phyloP scores from a whole-genome alignment of 64 coral and sea anemone genomes.

The Trachythela sp. region DNA sequence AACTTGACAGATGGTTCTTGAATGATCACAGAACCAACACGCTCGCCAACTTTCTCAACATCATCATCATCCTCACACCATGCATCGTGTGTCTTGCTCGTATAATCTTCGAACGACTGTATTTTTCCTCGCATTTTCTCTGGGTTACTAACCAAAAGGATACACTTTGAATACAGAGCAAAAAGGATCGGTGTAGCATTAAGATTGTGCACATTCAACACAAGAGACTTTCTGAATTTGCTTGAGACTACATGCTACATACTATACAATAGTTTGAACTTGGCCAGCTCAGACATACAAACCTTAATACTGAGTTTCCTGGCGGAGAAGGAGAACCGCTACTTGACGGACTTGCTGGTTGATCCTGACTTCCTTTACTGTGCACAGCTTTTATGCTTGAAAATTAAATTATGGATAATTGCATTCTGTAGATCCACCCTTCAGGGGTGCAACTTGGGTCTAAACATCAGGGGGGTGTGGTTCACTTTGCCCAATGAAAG shows the following conservation, averaged over 20 bases:
- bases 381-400: conserved; percentile 15
- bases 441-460: no score
- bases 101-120: conserved; percentile 85
- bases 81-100: conserved; percentile 83
- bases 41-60: conserved; percentile 52
- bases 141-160: neutral
- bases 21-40: conserved; percentile 1
- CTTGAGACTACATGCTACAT: no score
- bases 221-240: no score
- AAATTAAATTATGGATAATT: neutral
- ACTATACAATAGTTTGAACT: neutral
- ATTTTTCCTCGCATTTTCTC: conserved; percentile 46
- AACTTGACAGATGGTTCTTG: conserved; percentile 32
- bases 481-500: no score
- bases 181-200: no score
- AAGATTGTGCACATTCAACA: no score
- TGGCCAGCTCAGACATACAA: neutral
- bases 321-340: neutral
- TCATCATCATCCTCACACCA: conserved; percentile 75
- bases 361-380: neutral
- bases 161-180: neutral
- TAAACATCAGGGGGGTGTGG: no score
- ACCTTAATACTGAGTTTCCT: neutral
- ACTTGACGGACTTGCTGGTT: neutral
- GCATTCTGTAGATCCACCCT: no score